Base-by-base conservation (phyloP, 2,888 invertebrate genomes). In the Saturnia pavonia region DNA sequence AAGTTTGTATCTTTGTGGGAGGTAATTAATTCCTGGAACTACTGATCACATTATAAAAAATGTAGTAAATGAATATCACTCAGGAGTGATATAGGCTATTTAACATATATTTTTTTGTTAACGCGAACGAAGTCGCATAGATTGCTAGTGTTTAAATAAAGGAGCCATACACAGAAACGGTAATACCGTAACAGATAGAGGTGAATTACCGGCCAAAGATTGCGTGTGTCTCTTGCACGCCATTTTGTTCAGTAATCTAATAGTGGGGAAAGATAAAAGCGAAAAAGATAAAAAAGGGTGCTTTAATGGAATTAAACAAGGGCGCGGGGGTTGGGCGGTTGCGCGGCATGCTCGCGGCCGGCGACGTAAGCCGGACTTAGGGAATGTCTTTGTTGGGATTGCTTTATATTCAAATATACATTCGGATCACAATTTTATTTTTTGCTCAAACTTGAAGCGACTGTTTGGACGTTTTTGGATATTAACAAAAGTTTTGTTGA, bases 261-360 rank as follows among this genome's bases (percentile, higher is more conserved):
- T 92, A 91, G 91, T 88, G 87, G 87, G 85, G 88, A 84, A 88
- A 91, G 91, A 92, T 92, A 92, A 91, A 91, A 91, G 90, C 88
- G 89, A 87, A 87, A 89, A 89, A 91, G 91, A 92, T 91, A 92
- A 91, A 92, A n/a, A 92, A 91, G 92, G 91, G 91, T 91, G 91
- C 87, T 91, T 90, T 93, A 93, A 92, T 93, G 92, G 92, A 92
- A 93, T 94, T 92, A 94, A 92, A 92, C 91, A 91, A 89, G 85
- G 86, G 81, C 75, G 81, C 40, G 85, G 83, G 75, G 79, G 75
- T 85, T 83, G 75, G 79, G 79, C 75, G 81, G 78, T 71, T 77
- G 73, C 71, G 75, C 74, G 75, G 74, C 70, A 43, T 67, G 75
- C 75, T 68, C 75, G 80, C 76, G 79, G 81, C 81, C 80, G 82